Base-by-base conservation (phyloP, 1,140 invertebrate species). In the Vanessa atalanta region DNA sequence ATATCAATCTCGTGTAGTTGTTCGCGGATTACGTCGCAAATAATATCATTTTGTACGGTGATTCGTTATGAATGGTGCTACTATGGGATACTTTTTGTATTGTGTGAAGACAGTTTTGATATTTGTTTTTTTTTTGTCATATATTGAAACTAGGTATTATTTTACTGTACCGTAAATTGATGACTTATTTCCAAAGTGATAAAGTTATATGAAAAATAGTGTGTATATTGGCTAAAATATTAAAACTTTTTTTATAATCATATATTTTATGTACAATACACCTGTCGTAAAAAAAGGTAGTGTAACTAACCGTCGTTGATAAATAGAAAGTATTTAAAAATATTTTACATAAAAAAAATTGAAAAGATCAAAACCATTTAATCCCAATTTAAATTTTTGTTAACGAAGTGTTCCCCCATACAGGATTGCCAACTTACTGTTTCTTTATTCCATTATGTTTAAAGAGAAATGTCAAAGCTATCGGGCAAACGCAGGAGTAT, bases 41-140 rank as follows among this genome's bases (percentile, higher is more conserved):
- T 92, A 92, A 92, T 91, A 93, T 91, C 88, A 93, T 91, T 93
- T 90, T 88, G 86, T 89, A 93, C 90, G 89, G 86, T 88, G 88
- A 93, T 91, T 93, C 90, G 88, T 88, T 89, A 78, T 88, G 88
- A 91, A 91, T 90, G 87, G 90, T 90, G 88, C 75, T 79, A 86
- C 85, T 76, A 75, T 50, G 8, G n/a, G 60, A 70, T 70, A 37
- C 60, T 48, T 53, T 55, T 68, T 70, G 48, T 75, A 72, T 31
- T 43, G 13, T 31, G 66, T 16, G 16, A 13, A 2, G 15, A 37
- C 48, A 47, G 43, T 72, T 65, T 73, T 76, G 69, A 72, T 60
- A 66, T 50, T 73, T 76, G 47, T 61, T 26, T 5, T 50, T 57
- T 61, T 65, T 37, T 8, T 9, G 8, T 8, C 3, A 43, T 9